phyloP scores from a whole-genome alignment of 1,140 invertebrate genomes.

The Penaeus chinensis region DNA sequence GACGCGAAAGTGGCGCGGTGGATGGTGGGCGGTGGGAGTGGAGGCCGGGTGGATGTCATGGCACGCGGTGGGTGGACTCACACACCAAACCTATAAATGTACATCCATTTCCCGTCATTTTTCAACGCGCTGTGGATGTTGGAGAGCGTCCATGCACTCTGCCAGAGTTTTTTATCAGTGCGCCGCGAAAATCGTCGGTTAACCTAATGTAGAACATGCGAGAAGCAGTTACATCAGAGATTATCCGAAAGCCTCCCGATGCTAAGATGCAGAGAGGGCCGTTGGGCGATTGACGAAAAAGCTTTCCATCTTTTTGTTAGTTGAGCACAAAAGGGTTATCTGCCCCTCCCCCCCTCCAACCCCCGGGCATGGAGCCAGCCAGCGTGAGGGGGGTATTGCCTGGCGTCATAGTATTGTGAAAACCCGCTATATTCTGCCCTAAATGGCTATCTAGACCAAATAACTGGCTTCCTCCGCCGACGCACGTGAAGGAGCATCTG shows the following conservation, averaged over 20 bases:
- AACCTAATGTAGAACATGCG: too few species aligned
- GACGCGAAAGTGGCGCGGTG: background rate
- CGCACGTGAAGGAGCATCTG: too few species aligned
- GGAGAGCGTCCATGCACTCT: background rate
- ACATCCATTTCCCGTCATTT: constrained; percentile 28
- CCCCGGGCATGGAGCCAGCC: too few species aligned
- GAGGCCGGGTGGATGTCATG: background rate
- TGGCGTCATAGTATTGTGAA: background rate
- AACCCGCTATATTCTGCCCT: constrained; percentile 31
- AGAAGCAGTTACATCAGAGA: too few species aligned
- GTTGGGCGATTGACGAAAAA: too few species aligned
- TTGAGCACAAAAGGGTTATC: too few species aligned
- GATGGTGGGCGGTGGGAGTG: background rate
- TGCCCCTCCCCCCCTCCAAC: too few species aligned
- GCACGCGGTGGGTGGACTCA: constrained; percentile 14
- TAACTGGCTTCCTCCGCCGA: too few species aligned
- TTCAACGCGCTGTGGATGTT: constrained; percentile 2
- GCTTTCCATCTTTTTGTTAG: too few species aligned
- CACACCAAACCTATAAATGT: constrained; percentile 34
- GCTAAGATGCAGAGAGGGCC: too few species aligned
- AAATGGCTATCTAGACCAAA: constrained; percentile 17
- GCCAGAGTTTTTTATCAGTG: constrained; percentile 12
- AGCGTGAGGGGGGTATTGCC: background rate
- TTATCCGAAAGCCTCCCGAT: too few species aligned
- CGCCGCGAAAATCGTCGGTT: background rate